Percentiles rank a stretch among this genome's conserved stretches.
Evolutionary conservation across 2,888 invertebrate species (phyloP).

Genomic region (Eupithecia pulchellata): DNA sequence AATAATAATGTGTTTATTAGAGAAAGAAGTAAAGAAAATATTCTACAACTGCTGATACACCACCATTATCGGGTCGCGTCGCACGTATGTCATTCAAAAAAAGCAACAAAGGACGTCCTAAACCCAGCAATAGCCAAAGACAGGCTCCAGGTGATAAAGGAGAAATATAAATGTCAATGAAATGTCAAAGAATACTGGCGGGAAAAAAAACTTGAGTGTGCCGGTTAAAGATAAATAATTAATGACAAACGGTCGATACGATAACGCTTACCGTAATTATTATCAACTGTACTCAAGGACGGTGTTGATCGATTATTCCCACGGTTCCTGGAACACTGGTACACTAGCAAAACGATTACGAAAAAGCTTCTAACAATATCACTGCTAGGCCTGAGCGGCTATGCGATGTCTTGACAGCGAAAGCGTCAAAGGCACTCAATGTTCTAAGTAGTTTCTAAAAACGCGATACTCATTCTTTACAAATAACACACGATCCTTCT

Average conservation of each 20-base stretch:
- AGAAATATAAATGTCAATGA: neutral
- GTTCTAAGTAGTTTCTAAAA: neutral
- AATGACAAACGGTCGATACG: neutral
- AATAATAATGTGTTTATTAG: neutral
- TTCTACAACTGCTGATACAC: no score
- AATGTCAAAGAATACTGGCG: neutral
- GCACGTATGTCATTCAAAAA: neutral
- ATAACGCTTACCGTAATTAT: neutral
- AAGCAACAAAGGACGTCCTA: neutral
- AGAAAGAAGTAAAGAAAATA: neutral
- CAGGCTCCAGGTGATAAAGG: neutral
- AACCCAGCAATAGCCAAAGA: neutral
- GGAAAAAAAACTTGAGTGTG: neutral
- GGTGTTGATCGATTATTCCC: conserved; percentile 3
- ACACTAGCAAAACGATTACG: neutral
- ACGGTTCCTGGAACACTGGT: neutral
- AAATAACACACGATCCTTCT: neutral
- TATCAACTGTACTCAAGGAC: conserved; percentile 5
- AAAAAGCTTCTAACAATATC: neutral
- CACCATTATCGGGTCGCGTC: no score
- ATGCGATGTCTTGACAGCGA: neutral
- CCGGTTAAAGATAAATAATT: neutral
- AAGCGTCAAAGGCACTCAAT: neutral
- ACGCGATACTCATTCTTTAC: neutral
- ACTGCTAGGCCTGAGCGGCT: neutral